Evolutionary conservation across 2,797 vertebrate species (phyloP), one percentile per base, ranked within the genome.

Genomic region (Epinephelus coioides): DNA sequence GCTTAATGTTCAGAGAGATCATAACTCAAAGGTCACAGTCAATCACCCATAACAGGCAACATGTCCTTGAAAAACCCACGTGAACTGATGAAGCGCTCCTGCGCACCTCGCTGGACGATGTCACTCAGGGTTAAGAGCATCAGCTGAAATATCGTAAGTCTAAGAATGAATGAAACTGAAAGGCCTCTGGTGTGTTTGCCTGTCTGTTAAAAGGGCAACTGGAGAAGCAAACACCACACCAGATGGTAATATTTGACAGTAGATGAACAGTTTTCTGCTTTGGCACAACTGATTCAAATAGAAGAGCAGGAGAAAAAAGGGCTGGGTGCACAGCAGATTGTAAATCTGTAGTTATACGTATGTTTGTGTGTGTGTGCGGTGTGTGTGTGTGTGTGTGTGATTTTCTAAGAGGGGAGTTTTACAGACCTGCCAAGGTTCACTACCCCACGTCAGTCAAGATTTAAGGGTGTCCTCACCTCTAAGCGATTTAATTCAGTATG

Each of bases 371-470:
- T 47, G 61, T 18, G 50, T 79, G 25, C 3, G 25, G 55, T 44
- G 38, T 51, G 38, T 51, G 61, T 46, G 30, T 40, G 57, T 40
- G 68, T 46, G 69, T 62, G 56, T 64, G 59, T 30, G 62, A 69
- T 61, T 76, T 71, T 84, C 59, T 76, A 67, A 74, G 75, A 73
- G 56, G 25, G 55, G 49, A 73, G 77, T 73, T 70, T 84, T 59
- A 78, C 79, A 82, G 78, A 83, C 69, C 83, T 80, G 83, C 73
- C 84, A 76, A 71, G 59, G 73, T 91, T 90, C 88, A 91, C 80
- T 68, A 30, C 69, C 69, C 76, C 71, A 83, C 77, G 84, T 87
- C 83, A 86, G 70, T 19, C 3, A 18, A 38, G 80, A 91, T 90
- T 83, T 90, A 91, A 44, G 3, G 21, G 51, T 59, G 76, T 68